Percentiles rank a stretch among this genome's conserved stretches.
Evolutionary conservation across 1,140 invertebrate species (phyloP).

Genomic region (Lepidurus arcticus): DNA sequence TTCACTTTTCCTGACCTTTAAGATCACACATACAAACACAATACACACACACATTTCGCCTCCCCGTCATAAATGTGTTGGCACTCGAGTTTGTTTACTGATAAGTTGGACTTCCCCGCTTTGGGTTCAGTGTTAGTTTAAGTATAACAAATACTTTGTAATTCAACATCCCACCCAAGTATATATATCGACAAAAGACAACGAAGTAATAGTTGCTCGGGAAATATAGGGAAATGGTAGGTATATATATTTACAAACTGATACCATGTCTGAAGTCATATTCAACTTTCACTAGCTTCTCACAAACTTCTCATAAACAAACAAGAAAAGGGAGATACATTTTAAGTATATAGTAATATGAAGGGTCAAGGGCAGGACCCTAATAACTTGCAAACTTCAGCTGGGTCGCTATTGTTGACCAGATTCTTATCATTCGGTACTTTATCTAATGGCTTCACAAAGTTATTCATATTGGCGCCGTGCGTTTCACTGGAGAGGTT

Average conservation of each 20-base stretch:
- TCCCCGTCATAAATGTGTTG: background rate
- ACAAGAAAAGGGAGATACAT: background rate
- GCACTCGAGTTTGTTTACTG: background rate
- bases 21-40: too few species aligned
- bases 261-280: too few species aligned
- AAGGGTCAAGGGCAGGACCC: constrained; percentile 5
- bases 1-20: background rate
- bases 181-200: too few species aligned
- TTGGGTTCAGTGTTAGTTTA: background rate
- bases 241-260: too few species aligned
- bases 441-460: background rate
- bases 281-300: too few species aligned
- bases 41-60: background rate
- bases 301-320: background rate
- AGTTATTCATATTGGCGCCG: background rate
- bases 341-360: background rate
- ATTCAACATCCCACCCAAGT: background rate
- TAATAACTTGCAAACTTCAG: constrained; percentile 3
- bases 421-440: background rate
- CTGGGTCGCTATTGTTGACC: constrained; percentile 1
- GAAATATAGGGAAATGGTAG: too few species aligned
- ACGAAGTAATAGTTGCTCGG: too few species aligned
- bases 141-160: background rate
- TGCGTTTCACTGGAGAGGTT: background rate
- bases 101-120: background rate